A percentile compares a stretch with the other conserved stretches of the same genome.
Evolutionary conservation across 2,113 vertebrate species (phyloP).

Genomic region (Mixornis gularis): DNA sequence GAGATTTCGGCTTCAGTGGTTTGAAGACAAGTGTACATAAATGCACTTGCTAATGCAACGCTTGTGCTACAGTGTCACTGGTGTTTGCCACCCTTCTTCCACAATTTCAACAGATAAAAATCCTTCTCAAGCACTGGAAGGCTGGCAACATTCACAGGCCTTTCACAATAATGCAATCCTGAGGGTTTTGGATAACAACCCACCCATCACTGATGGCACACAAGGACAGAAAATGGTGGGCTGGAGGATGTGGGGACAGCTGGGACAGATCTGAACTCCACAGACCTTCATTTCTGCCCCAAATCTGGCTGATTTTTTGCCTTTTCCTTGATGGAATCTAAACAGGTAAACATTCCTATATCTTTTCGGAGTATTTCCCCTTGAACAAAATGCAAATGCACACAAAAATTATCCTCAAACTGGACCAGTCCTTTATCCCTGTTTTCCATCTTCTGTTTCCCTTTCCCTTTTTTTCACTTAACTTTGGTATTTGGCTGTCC

Average conservation of each 20-base stretch:
- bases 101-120: neutral
- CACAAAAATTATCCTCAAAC: neutral
- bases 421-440: neutral
- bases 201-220: neutral
- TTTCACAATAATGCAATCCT: neutral
- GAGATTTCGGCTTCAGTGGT: neutral
- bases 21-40: neutral
- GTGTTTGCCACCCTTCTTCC: neutral
- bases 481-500: neutral
- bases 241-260: neutral
- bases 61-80: neutral
- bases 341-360: neutral
- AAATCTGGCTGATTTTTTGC: neutral
- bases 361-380: neutral
- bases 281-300: neutral
- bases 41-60: neutral
- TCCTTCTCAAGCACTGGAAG: neutral
- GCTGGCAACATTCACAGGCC: neutral
- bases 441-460: neutral
- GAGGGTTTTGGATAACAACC: neutral
- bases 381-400: neutral
- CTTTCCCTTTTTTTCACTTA: neutral
- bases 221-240: neutral
- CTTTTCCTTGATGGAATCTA: neutral
- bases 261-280: neutral